Evolutionary conservation across 2,113 vertebrate genomes (phyloP).

Genomic region (Falco punctatus): DNA sequence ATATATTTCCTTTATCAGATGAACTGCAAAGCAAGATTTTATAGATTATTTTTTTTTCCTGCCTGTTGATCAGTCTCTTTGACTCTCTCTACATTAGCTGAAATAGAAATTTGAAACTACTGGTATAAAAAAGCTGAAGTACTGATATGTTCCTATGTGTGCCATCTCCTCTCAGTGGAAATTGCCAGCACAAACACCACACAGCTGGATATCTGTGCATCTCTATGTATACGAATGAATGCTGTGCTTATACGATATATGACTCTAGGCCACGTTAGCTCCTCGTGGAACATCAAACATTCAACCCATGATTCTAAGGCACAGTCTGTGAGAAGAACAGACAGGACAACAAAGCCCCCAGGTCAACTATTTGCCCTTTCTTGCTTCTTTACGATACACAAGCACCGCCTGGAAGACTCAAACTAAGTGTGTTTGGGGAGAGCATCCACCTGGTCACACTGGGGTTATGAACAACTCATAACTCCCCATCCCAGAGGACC

Average conservation of each 20-base stretch:
- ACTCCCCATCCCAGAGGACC: background rate
- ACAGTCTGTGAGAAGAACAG: background rate
- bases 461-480: background rate
- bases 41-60: background rate
- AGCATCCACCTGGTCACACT: background rate
- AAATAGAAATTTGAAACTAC: constrained; percentile 32
- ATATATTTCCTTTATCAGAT: background rate
- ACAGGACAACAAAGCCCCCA: background rate
- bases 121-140: background rate
- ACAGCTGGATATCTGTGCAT: background rate
- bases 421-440: background rate
- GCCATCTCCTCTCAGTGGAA: background rate
- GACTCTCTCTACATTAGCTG: background rate
- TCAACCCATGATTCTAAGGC: background rate
- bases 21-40: constrained; percentile 41
- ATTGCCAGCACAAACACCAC: background rate
- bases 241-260: background rate
- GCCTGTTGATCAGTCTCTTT: constrained; percentile 22
- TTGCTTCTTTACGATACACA: background rate
- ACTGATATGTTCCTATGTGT: background rate
- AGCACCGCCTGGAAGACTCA: background rate
- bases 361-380: background rate
- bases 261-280: background rate
- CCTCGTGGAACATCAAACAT: background rate
- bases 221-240: background rate